phyloP scores from a whole-genome alignment of 2,888 invertebrate genomes.

The Drosophila neonasuta region DNA sequence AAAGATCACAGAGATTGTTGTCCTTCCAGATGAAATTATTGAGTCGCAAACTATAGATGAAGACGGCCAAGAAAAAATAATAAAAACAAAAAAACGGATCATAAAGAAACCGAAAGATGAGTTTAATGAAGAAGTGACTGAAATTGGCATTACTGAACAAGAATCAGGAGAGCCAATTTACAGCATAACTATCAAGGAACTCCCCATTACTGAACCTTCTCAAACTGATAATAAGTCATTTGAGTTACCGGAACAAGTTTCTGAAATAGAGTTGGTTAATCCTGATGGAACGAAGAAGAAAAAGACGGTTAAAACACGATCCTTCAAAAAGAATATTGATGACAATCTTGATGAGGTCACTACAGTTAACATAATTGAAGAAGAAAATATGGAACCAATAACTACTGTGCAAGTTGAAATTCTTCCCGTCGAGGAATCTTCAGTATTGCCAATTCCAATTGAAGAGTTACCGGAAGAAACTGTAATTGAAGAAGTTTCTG shows the following conservation, averaged over 20 bases:
- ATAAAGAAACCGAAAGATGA: conserved; percentile 82
- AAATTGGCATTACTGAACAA: conserved; percentile 82
- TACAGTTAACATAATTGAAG: conserved; percentile 80
- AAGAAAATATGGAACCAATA: conserved; percentile 75
- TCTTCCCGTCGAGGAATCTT: conserved; percentile 72
- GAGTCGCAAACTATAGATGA: conserved; percentile 73
- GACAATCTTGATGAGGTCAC: conserved; percentile 81
- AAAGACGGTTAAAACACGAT: conserved; percentile 79
- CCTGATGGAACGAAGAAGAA: conserved; percentile 79
- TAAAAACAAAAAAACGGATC: conserved; percentile 81
- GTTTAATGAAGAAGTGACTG: conserved; percentile 82
- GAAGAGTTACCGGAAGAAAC: conserved; percentile 80
- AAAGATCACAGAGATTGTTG: conserved; percentile 67
- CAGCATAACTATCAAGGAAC: conserved; percentile 71
- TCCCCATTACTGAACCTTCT: conserved; percentile 51
- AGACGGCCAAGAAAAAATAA: conserved; percentile 73
- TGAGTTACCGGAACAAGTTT: conserved; percentile 80
- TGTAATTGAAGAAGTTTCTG: conserved; percentile 74
- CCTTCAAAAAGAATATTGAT: conserved; percentile 80
- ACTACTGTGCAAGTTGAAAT: conserved; percentile 78
- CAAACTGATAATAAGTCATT: conserved; percentile 56
- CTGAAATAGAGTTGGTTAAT: conserved; percentile 72
- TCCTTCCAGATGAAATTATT: conserved; percentile 76
- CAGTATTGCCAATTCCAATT: conserved; percentile 68
- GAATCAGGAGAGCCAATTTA: conserved; percentile 81